Evolutionary conservation across 2,888 invertebrate species (phyloP), one percentile per base, ranked within the genome.

Genomic region (Pyrochroa serraticornis): DNA sequence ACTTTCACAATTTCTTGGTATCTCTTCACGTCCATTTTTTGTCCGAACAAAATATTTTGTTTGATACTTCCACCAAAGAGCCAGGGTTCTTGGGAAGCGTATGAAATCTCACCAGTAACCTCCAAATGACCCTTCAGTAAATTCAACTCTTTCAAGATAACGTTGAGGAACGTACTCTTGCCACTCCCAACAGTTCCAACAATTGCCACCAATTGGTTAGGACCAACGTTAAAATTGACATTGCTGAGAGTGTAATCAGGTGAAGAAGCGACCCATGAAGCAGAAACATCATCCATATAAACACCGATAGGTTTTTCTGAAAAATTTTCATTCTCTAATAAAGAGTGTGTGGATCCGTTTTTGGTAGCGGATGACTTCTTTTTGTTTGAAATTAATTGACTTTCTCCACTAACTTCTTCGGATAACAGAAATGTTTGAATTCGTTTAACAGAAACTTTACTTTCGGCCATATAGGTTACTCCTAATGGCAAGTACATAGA

Each of bases 61-160:
- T 87, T 82, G 1, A 94, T 83, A 1, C 88, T 86, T 1, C 86
- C 87, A 0, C 85, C 83, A 66, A 89, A 89, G 1, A 89, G 77
- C 93, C 93, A 94, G 0, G 93, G 87, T 67, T 92, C 89, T 78
- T 93, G 92, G 42, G 90, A 85, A 1, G 89, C 88, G 73, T 91
- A 93, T 0, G 87, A 82, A n/a, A 88, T 71, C 1, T 78, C 79
- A 2, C 92, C 92, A 1, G 83, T 82, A n/a, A 90, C 76, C 1
- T 82, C 77, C 44, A 91, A 72, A 0, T 80, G 80, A 0, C 93
- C 92, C 30, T 80, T 76, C 0, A 79, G 76, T 3, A 87, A 79
- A 0, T 85, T 83, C n/a, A 93, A 75, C 77, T 94, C 93, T 8
- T 87, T 86, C 62, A 93, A 80, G 10, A 93, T 82, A 49, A 89